Conservation (phyloP, 2,113 vertebrate species). For the Catharus minimus region DNA sequence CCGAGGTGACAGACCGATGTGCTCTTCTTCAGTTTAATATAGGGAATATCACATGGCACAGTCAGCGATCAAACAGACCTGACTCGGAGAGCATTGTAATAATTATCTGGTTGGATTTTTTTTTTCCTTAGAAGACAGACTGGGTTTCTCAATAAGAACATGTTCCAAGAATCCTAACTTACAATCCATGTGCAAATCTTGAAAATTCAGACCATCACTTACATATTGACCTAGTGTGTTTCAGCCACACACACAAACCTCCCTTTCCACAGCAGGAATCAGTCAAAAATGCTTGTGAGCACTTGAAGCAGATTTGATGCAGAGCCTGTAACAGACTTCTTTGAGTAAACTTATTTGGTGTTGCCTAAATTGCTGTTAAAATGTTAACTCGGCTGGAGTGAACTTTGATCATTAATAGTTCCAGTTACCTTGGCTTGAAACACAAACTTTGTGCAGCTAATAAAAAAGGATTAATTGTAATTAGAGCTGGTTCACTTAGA, state of each 20-base stretch:
- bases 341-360: not conserved
- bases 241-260: too few species aligned
- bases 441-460: not conserved
- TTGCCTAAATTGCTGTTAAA: not conserved
- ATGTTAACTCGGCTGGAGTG: not conserved
- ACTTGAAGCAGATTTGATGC: not conserved
- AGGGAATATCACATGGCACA: not conserved
- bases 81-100: not conserved
- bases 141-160: not conserved
- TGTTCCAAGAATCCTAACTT: not conserved
- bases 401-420: not conserved
- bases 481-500: not conserved
- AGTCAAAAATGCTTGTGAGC: accelerated
- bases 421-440: not conserved
- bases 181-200: not conserved
- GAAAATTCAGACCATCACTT: not conserved
- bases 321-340: not conserved
- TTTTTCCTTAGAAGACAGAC: not conserved
- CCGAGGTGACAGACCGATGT: not conserved
- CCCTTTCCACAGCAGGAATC: not conserved
- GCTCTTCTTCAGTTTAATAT: not conserved
- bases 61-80: not conserved
- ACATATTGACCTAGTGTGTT: not conserved
- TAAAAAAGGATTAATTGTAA: not conserved
- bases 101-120: not conserved